These are phyloP conservation scores for Pseudoatta argentina DNA, from an alignment of 1,140 invertebrate genomes.

Conservation along the genomic window DNA sequence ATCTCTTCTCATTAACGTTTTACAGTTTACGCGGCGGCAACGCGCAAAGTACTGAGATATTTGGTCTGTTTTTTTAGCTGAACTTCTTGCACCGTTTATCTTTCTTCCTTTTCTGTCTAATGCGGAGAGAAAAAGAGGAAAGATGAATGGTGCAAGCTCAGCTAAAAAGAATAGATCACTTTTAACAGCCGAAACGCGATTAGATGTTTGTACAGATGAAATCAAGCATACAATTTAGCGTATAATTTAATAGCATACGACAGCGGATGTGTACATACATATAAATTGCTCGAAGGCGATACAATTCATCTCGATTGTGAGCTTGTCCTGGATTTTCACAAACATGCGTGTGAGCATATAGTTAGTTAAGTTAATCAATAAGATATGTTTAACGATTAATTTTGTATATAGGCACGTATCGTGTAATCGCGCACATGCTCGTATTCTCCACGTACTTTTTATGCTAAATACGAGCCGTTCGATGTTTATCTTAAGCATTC, in stretches of 20 bases:
- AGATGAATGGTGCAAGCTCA: too few relatives aligned
- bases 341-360: slow-evolving; percentile 7
- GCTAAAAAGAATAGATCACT: neutral
- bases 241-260: neutral
- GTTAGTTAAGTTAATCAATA: slow-evolving; percentile 40
- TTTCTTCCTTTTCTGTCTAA: too few relatives aligned
- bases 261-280: slow-evolving; percentile 11
- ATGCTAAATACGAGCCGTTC: neutral
- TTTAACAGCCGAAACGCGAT: slow-evolving; percentile 1
- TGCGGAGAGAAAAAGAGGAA: too few relatives aligned
- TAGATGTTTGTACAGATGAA: slow-evolving; percentile 31
- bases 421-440: neutral
- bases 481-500: neutral
- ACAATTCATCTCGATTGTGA: neutral
- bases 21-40: neutral
- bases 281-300: neutral
- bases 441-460: neutral
- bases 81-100: too few relatives aligned
- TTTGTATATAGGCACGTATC: slow-evolving; percentile 21
- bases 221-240: slow-evolving; percentile 1
- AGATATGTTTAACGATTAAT: slow-evolving; percentile 19
- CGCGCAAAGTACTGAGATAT: too few relatives aligned
- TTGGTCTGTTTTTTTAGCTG: too few relatives aligned
- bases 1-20: slow-evolving; percentile 18
- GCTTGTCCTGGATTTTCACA: slow-evolving; percentile 37